Percentiles rank a stretch among this genome's conserved stretches.
These are phyloP conservation scores for Heliothis virescens DNA, from an alignment of 1,140 invertebrate species.

Conservation along the genomic window DNA sequence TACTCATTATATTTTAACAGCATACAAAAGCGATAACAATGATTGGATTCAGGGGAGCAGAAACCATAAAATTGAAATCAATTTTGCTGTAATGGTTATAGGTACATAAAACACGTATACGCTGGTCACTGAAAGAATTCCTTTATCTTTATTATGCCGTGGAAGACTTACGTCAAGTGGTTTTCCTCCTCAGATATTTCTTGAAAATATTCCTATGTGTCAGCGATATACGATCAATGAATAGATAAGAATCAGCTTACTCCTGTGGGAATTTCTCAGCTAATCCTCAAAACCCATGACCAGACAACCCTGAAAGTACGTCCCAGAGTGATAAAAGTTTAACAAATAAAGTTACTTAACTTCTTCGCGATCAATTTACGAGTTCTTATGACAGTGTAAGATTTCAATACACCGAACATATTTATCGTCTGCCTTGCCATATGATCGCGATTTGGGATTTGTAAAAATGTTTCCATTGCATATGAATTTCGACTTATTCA, in stretches of 20 bases:
- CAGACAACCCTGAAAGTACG: conserved; percentile 23
- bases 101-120: conserved; percentile 79
- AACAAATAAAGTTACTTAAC: conserved; percentile 62
- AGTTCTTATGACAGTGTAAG: conserved; percentile 74
- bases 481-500: conserved; percentile 64
- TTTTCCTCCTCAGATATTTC: conserved; percentile 49
- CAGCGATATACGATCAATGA: neutral
- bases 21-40: conserved; percentile 82
- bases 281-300: conserved; percentile 48
- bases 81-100: conserved; percentile 84
- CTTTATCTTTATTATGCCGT: conserved; percentile 72
- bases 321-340: conserved; percentile 56
- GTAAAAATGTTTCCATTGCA: conserved; percentile 66
- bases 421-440: conserved; percentile 75
- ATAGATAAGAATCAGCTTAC: conserved; percentile 4
- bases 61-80: conserved; percentile 86
- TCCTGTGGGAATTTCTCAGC: neutral
- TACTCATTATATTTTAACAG: conserved; percentile 82
- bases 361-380: conserved; percentile 65
- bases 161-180: conserved; percentile 52
- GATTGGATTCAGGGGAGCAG: conserved; percentile 84
- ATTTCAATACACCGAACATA: conserved; percentile 80
- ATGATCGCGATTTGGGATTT: conserved; percentile 80
- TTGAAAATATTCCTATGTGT: conserved; percentile 13
- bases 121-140: conserved; percentile 72